Evolutionary conservation across 2,888 invertebrate genomes (phyloP).

Genomic region (Trachelus tabidus): DNA sequence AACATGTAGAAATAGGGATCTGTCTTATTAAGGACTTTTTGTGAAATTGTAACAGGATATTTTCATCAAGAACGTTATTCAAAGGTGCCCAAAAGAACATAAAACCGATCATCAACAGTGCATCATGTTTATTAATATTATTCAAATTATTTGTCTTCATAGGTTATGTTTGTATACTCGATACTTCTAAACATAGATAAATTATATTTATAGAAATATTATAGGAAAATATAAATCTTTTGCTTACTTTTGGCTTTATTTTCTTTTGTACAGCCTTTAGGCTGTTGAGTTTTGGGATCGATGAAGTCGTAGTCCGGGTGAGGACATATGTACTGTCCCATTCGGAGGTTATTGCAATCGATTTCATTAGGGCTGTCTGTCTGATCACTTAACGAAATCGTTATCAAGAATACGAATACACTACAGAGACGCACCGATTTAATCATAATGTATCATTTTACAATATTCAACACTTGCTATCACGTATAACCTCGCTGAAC

Average conservation of each 20-base stretch:
- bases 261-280: slow-evolving; percentile 80
- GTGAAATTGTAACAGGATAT: background rate
- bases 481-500: background rate
- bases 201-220: background rate
- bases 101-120: no score
- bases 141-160: background rate
- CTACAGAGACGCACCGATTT: slow-evolving; percentile 34
- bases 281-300: slow-evolving; percentile 90
- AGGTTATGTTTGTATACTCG: background rate
- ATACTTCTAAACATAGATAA: background rate
- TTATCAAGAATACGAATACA: slow-evolving; percentile 34
- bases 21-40: background rate
- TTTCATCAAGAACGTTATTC: no score
- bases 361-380: slow-evolving; percentile 59
- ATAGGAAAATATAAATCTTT: slow-evolving; percentile 6
- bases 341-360: slow-evolving; percentile 78
- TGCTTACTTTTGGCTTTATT: slow-evolving; percentile 81
- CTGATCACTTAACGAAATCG: slow-evolving; percentile 41
- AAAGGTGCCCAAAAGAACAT: background rate
- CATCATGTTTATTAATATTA: background rate
- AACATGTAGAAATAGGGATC: background rate
- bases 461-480: slow-evolving; percentile 17
- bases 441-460: slow-evolving; percentile 45
- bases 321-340: slow-evolving; percentile 87
- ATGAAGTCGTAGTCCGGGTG: slow-evolving; percentile 81